These are phyloP conservation scores for Trypoxylus dichotomus DNA, from an alignment of 1,140 invertebrate genomes.

Conservation along the genomic window DNA sequence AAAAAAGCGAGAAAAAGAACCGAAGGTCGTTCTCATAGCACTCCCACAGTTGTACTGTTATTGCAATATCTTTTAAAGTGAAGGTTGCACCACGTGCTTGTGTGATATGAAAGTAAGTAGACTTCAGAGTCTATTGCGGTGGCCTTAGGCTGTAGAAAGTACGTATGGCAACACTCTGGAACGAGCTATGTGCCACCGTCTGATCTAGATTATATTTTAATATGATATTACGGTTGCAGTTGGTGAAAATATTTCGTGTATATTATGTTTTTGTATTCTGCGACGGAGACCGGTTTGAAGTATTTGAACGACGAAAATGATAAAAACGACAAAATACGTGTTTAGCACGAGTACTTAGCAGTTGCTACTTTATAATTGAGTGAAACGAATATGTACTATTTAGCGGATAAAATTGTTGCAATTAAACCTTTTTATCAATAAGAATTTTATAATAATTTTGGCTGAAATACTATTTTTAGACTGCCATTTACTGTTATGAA, in stretches of 20 bases:
- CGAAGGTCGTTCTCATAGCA: conserved; percentile 35
- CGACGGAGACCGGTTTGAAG: no score
- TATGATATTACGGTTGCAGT: conserved; percentile 19
- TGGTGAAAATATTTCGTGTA: conserved; percentile 21
- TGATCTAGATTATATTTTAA: conserved; percentile 33
- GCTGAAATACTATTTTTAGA: no score
- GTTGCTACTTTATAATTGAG: no score
- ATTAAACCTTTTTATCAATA: no score
- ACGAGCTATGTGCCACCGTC: conserved; percentile 34
- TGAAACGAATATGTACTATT: no score
- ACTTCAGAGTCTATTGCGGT: conserved; percentile 29
- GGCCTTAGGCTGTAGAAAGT: conserved; percentile 31
- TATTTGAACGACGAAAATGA: no score
- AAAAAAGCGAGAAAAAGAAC: conserved; percentile 27
- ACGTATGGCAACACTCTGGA: conserved; percentile 17
- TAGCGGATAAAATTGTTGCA: no score
- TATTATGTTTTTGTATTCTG: no score
- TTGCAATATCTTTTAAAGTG: conserved; percentile 32
- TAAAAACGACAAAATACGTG: no score
- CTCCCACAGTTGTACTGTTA: conserved; percentile 34
- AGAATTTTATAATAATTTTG: no score
- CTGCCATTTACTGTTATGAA: no score
- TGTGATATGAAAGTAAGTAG: conserved; percentile 30
- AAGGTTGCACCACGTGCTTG: conserved; percentile 31
- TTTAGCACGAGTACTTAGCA: no score